Evolutionary conservation across 2,113 vertebrate species (phyloP), one percentile per base, ranked within the genome.

Genomic region (Cynoglossus semilaevis): DNA sequence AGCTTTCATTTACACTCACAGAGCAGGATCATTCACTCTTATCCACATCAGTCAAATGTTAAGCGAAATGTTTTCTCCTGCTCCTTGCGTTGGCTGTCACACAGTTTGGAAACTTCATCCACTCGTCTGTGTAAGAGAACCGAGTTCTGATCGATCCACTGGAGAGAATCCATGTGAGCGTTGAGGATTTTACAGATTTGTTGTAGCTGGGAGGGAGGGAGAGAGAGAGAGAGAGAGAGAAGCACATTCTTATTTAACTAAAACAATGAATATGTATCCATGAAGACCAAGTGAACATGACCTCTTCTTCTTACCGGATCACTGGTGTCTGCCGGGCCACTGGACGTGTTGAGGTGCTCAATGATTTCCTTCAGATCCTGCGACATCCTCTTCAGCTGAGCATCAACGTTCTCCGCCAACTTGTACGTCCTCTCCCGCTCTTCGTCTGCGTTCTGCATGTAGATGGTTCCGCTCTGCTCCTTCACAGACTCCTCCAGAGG

Each of bases 171-270:
- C 96, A 98, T 96, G 86, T 99, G 96, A 0, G 96, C 96, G 1
- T 99, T 99, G 63, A 99, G 76, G 52, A 99, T 99, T 82, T 97
- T 98, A 82, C 96, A 98, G 82, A 99, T 98, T 82, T 99, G 96
- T 82, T 98, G 96, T 51, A 99, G 94, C 80, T 96, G 8, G 51
- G 46, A 19, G 53, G 19, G 16, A 48, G 9, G 50, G 8, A 45
- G 5, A 13, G 68, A 9, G n/a, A 0, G 34, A n/a, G 16, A 48
- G 9, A 52, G 8, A 45, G 5, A 13, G 68, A 9, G n/a, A 0
- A n/a, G n/a, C n/a, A 13, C 9, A 56, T 29, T 65, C 1, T 29
- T 29, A 14, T 15, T 15, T 41, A 11, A 34, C 1, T 16, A 9
- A 13, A 40, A 16, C 6, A 8, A 54, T 2, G 38, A 19, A 36